Evolutionary conservation across 2,113 vertebrate species (phyloP), one percentile per base, ranked within the genome.

Genomic region (Asarcornis scutulata): DNA sequence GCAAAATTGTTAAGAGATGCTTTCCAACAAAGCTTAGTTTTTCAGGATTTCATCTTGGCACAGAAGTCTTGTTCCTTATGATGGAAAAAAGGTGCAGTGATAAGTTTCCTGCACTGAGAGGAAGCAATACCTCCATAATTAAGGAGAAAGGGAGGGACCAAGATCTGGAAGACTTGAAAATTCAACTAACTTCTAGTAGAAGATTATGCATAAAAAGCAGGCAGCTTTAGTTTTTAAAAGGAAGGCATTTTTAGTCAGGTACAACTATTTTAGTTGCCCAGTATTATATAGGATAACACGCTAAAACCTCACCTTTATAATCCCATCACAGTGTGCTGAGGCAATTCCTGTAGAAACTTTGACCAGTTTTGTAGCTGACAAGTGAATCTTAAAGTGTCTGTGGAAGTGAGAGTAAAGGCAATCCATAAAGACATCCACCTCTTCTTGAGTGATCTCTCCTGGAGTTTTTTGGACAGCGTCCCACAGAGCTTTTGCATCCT

Each of bases 401-500:
- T 99, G 98, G 90, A 99, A 99, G 94, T 99, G 99, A 53, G 97
- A 97, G 80, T 98, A 98, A 73, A 99, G 98, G 50, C 98, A 98
- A 56, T 98, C 97, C 96, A 99, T 98, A 95, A 99, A 99, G 31
- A 97, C 48, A 62, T 96, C 97, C 81, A 99, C 99, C 84, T 99
- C 99, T 68, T 99, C 98, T 6, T 99, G 96, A 15, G 98, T 98
- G 34, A 99, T 95, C 32, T 96, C 98, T 15, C 97, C 97, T 7
- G 98, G 95, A 8, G 95, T 96, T 68, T 96, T 97, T 10, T 98
- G 98, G 82, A 99, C 92, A 7, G 98, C 98, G 80, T 98, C 97
- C 99, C 99, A 99, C 83, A 99, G 97, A 50, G 98, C 98, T 98
- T 98, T 99, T 26, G 98, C 98, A 25, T 99, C 99, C 44, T 98